A percentile compares a stretch with the other conserved stretches of the same genome.
Conservation (phyloP, 2,888 invertebrate genomes). For the Dinocampus coccinellae region DNA sequence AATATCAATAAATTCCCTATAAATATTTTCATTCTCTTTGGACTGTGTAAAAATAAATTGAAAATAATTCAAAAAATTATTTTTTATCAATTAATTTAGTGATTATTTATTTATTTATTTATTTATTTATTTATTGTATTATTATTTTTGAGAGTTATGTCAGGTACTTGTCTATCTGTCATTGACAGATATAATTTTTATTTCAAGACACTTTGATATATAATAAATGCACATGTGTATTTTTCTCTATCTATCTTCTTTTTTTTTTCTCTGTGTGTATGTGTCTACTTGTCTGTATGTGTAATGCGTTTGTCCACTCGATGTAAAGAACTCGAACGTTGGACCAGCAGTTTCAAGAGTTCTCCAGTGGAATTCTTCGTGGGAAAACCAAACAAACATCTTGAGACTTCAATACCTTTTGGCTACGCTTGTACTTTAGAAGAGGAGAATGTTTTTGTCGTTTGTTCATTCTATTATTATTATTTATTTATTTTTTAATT, state of each 20-base stretch:
- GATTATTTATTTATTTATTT: not conserved
- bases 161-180: not conserved
- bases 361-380: conserved; percentile 58
- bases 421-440: not conserved
- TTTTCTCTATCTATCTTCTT: no score
- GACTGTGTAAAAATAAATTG: no score
- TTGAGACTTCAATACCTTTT: conserved; percentile 44
- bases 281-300: not conserved
- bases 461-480: not conserved
- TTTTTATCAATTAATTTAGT: not conserved
- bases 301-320: conserved; percentile 9
- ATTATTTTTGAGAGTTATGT: not conserved
- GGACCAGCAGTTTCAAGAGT: conserved; percentile 10
- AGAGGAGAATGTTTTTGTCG: not conserved
- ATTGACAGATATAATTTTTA: not conserved
- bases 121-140: not conserved
- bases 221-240: not conserved
- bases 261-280: no score
- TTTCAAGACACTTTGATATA: not conserved
- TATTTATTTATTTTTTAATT: no score
- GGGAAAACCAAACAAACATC: conserved; percentile 68
- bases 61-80: no score
- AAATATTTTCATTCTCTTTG: no score
- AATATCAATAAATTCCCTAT: not conserved
- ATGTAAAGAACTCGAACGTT: conserved; percentile 5